phyloP scores from a whole-genome alignment of 37 sponge, comb jelly and placozoan genomes.

The Tethya wilhelma region DNA sequence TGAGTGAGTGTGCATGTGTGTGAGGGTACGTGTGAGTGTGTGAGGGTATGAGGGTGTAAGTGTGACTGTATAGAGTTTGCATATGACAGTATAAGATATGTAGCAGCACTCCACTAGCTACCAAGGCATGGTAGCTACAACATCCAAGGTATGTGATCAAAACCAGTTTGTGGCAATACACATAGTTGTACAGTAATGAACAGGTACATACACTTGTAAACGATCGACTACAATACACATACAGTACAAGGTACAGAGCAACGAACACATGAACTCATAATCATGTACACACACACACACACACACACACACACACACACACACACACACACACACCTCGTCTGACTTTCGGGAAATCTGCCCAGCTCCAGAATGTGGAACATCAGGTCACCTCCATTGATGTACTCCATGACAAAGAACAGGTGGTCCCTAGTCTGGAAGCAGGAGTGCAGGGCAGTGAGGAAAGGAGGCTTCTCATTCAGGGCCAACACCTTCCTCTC shows the following conservation, averaged over 20 bases:
- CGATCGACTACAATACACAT: neutral
- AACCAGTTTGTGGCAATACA: too few relatives aligned
- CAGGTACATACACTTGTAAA: too few relatives aligned
- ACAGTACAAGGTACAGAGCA: neutral
- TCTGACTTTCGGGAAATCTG: constrained; percentile 82
- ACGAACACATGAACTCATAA: neutral
- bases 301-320: neutral
- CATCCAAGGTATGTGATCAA: too few relatives aligned
- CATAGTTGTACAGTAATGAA: too few relatives aligned
- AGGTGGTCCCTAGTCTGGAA: constrained; percentile 96
- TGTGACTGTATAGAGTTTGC: too few relatives aligned
- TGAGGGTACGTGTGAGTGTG: too few relatives aligned
- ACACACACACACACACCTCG: constrained; percentile 36
- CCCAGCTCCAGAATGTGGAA: constrained; percentile 94
- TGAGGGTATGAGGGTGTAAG: too few relatives aligned
- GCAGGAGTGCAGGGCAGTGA: constrained; percentile 90
- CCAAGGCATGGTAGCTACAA: too few relatives aligned
- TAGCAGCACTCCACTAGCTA: too few relatives aligned
- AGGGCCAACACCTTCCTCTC: constrained; percentile 95
- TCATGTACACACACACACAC: neutral
- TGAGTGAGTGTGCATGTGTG: too few relatives aligned
- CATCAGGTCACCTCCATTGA: constrained; percentile 96
- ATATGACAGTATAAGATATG: too few relatives aligned
- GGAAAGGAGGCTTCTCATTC: constrained; percentile 86
- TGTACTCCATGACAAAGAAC: constrained; percentile 97